Evolutionary conservation across 2,113 vertebrate genomes (phyloP), one percentile per base, ranked within the genome.

Genomic region (Tachuris rubrigastra): DNA sequence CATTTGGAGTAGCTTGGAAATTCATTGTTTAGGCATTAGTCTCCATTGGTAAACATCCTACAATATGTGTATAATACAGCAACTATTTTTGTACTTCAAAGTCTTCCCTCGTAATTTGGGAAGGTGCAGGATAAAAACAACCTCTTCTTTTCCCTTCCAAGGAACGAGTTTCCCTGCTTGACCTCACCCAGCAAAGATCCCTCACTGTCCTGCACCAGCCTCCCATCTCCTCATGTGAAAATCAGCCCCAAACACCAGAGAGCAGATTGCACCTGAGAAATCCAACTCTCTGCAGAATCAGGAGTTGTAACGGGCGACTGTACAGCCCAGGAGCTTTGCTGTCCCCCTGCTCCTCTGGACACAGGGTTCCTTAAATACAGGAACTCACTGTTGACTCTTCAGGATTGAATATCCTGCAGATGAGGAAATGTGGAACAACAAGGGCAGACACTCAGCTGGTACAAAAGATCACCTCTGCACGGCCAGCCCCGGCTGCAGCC

Each of bases 21-120:
- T 75, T 85, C 95, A 93, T 94, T 97, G 95, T 96, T 92, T 92
- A 94, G 92, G 88, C 86, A 78, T 78, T 65, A 87, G 44, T 23
- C 73, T 92, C 88, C 93, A 90, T 30, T 66, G 83, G 92, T 93
- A 96, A 96, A 96, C 96, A 97, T 96, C 95, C 96, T 95, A 94
- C 55, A 78, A 50, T 42, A 93, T 65, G 88, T 91, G 82, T 90
- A 94, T 93, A 95, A 94, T 93, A 93, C 65, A 93, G 93, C 66
- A 84, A 93, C 93, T 96, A 96, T 96, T 96, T 96, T 83, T 90
- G 86, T 75, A 97, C 95, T 94, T 97, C 96, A 94, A 96, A 97
- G 96, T 22, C 60, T 96, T 90, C 62, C 69, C 90, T 89, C 9
- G 0, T 79, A 56, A 81, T 95, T 93, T 87, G 77, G 88, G 83